Evolutionary conservation across 1,140 invertebrate genomes (phyloP), one percentile per base, ranked within the genome.

Genomic region (Ceratoteleas bidentatus): DNA sequence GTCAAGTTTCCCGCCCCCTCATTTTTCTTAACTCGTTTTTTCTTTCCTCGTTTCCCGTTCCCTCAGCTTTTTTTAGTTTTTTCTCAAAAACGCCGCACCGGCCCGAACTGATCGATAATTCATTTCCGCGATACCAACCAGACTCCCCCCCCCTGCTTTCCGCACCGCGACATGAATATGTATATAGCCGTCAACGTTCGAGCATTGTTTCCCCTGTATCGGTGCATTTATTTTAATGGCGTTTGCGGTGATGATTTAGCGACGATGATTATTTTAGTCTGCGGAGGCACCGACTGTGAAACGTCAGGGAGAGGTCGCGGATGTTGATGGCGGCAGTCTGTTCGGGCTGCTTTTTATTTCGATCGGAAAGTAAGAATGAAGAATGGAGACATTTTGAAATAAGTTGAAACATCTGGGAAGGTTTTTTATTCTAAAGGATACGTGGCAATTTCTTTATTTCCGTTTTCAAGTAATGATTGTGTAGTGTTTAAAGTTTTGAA

Each of bases 141-240:
- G 13, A n/a, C 40, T 3, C n/a, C 40, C 40, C 40, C 40, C 11
- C 40, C 40, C 40, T 2, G 8, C 6, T 11, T 11, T 10, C 40
- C 40, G 8, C 40, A 11, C 8, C n/a, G 10, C 13, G 24, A 45
- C 10, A 72, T 66, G 53, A 66, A 73, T 79, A 66, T 62, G 45
- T 70, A 77, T 49, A 77, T 60, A 75, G 45, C 50, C 49, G 61
- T 65, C 66, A 50, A 70, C 60, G 72, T 58, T 72, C 47, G 58
- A 65, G 52, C 53, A 72, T 61, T 72, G 47, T 47, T 36, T 78
- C 60, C 57, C 45, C 36, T 65, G 47, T 65, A 47, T 53, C 50
- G 53, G 65, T 78, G 70, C 65, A 78, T 78, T 78, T 70, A 78
- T 78, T 78, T 69, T 70, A 69, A 70, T 64, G 36, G 65, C 64